Percentiles rank a stretch among this genome's conserved stretches.
These are phyloP conservation scores for Xenopus tropicalis DNA, from an alignment of 2,113 vertebrate genomes.

Conservation along the genomic window DNA sequence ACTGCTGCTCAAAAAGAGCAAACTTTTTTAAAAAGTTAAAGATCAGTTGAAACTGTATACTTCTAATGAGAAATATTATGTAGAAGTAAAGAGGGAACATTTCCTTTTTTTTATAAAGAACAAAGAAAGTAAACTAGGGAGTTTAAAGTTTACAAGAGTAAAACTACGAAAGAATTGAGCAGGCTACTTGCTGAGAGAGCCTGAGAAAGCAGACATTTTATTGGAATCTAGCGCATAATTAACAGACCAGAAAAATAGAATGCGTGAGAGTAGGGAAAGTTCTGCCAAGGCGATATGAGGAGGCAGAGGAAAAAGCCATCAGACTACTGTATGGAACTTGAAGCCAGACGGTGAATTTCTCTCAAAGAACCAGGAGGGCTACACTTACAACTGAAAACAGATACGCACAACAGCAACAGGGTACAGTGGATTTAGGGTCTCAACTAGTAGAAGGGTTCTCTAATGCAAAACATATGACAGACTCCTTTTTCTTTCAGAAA, in stretches of 20 bases:
- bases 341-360: slow-evolving; percentile 24
- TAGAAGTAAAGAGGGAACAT: slow-evolving; percentile 4
- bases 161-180: slow-evolving; percentile 39
- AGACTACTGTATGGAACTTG: slow-evolving; percentile 36
- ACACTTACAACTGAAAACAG: slow-evolving; percentile 10
- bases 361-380: slow-evolving; percentile 5
- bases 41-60: slow-evolving; percentile 4
- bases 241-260: slow-evolving; percentile 44
- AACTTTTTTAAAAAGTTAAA: slow-evolving; percentile 1
- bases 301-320: slow-evolving; percentile 9
- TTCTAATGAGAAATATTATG: slow-evolving; percentile 23
- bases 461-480: slow-evolving; percentile 17
- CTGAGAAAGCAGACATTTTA: slow-evolving; percentile 46
- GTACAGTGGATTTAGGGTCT: not conserved
- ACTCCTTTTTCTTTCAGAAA: not conserved
- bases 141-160: slow-evolving; percentile 41
- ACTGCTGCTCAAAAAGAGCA: too few relatives aligned
- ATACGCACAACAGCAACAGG: not conserved
- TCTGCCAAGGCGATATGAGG: slow-evolving; percentile 31
- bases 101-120: slow-evolving; percentile 4
- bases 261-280: slow-evolving; percentile 42
- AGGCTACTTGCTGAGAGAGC: slow-evolving; percentile 43
- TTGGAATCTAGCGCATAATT: slow-evolving; percentile 43
- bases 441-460: not conserved
- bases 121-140: slow-evolving; percentile 35